A percentile compares a stretch with the other conserved stretches of the same genome.
Conservation (phyloP, 2,113 vertebrate species). For the Eurystomus gularis region DNA sequence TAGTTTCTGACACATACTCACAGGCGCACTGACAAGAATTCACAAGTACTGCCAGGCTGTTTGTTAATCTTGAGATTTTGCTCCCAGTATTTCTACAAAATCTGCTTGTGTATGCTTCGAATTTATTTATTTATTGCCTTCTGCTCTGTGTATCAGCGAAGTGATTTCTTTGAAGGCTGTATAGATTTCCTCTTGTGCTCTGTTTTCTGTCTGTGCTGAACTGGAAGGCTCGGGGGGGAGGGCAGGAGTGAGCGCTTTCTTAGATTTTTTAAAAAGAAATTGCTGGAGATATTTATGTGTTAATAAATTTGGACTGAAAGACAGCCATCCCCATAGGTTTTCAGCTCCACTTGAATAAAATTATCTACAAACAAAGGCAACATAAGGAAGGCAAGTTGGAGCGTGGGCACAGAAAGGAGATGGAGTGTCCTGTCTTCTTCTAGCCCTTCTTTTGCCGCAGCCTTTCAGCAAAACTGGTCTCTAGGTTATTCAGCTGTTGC, state of each 20-base stretch:
- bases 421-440: not conserved
- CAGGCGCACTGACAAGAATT: accelerated
- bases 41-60: not conserved
- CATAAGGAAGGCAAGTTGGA: not conserved
- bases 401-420: not conserved
- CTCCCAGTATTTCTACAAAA: not conserved
- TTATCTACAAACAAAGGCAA: not conserved
- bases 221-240: not conserved
- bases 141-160: not conserved
- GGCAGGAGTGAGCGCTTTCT: accelerated
- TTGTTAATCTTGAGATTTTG: not conserved
- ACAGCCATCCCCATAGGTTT: not conserved
- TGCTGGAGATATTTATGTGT: not conserved
- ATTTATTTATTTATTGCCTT: not conserved
- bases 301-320: not conserved
- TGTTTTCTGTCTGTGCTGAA: not conserved
- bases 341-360: not conserved
- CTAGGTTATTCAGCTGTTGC: not conserved
- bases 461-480: not conserved
- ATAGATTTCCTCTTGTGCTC: not conserved
- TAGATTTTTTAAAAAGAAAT: not conserved
- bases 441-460: not conserved
- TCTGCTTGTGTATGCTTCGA: not conserved
- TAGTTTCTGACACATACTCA: not conserved
- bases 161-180: not conserved